Base-by-base conservation (phyloP, 2,113 vertebrate genomes). In the Psophia crepitans region DNA sequence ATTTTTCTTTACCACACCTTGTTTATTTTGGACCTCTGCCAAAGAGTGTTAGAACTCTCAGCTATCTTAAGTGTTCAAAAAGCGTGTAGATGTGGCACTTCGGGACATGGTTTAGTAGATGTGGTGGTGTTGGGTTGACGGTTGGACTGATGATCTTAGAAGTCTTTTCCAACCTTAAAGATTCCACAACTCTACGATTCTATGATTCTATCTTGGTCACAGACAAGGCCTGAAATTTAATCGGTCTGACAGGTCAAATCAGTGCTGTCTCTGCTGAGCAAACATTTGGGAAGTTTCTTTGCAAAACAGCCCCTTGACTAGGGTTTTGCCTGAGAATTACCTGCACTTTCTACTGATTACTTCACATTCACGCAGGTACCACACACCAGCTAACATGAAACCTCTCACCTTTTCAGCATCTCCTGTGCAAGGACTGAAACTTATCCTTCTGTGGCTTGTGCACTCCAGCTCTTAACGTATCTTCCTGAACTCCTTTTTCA, bases 1-100 rank as follows among this genome's bases (percentile, higher is more conserved):
- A 48, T 49, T 93, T 96, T 75, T 64, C 74, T 80, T 93, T 65
- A 57, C 80, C 87, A 65, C 53, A 37, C 61, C 61, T 16, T 61
- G 77, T 91, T 95, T 79, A 41, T 87, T 89, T 84, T 89, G 78
- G 86, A 84, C 35, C 35, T 92, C 69, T 84, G 73, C 80, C 93
- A 35, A 87, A 85, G 79, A 39, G 27, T 22, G 30, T 84, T 81
- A 74, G 68, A 81, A 60, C 44, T 81, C 69, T 69, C 64, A 58
- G 49, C 56, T 86, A 70, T 74, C n/a, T n/a, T n/a, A n/a, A n/a
- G n/a, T n/a, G n/a, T n/a, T n/a, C n/a, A n/a, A n/a, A n/a, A n/a
- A n/a, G n/a, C n/a, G n/a, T n/a, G n/a, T n/a, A n/a, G n/a, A n/a
- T n/a, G n/a, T n/a, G n/a, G n/a, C n/a, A n/a, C n/a, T n/a, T n/a